phyloP scores from a whole-genome alignment of 2,113 vertebrate species.

The Promerops cafer region DNA sequence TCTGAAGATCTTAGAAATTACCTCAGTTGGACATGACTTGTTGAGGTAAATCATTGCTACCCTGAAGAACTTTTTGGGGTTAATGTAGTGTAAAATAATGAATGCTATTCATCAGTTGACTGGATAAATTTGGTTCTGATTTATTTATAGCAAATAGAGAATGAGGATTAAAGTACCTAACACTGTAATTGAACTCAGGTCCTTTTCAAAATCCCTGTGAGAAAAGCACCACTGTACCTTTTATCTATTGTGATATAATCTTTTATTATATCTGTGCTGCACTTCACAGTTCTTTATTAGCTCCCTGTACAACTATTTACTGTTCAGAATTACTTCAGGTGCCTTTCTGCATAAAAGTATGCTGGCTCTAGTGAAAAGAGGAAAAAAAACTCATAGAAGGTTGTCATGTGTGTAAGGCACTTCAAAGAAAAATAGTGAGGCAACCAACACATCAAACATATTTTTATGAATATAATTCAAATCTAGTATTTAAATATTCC shows the following conservation, averaged over 20 bases:
- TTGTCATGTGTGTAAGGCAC: not conserved
- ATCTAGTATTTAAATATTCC: not conserved
- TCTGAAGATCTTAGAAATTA: not conserved
- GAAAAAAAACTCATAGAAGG: not conserved
- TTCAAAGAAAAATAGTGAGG: not conserved
- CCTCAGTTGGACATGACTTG: not conserved
- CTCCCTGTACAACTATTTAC: conserved; percentile 15
- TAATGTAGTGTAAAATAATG: not conserved
- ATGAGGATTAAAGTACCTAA: not conserved
- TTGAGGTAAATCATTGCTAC: not conserved
- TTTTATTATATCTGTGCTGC: not conserved
- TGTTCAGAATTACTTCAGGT: not conserved
- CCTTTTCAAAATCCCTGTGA: not conserved
- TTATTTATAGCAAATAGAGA: not conserved
- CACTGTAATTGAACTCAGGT: not conserved
- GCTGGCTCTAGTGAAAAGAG: not conserved
- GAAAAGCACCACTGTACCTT: not conserved
- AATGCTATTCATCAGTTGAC: not conserved
- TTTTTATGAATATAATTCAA: not conserved
- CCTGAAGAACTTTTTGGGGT: not conserved
- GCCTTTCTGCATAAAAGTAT: not conserved
- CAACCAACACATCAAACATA: not conserved
- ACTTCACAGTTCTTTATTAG: conserved; percentile 21
- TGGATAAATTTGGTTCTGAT: not conserved
- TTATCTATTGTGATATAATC: not conserved